Evolutionary conservation across 2,113 vertebrate genomes (phyloP), one percentile per base, ranked within the genome.

Genomic region (Oryzias melastigma): DNA sequence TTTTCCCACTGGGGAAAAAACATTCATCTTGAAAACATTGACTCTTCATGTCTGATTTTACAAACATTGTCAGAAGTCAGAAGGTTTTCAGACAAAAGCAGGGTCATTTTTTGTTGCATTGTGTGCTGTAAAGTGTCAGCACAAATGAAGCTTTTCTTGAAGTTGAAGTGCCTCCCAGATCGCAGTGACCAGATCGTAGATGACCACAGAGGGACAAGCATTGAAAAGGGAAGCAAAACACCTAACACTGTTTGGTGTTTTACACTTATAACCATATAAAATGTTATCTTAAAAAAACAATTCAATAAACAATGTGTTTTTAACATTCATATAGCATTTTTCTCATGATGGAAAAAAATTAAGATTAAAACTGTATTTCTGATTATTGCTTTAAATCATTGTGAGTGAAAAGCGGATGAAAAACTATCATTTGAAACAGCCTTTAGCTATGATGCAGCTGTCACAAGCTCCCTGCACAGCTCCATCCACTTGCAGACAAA

Each of bases 141-240:
- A 50, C 49, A 71, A 62, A 75, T 47, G 41, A 44, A 69, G 65
- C 79, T 82, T 75, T 85, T 85, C 87, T 82, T 77, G 58, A 58
- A 74, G 59, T 44, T 69, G 61, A 52, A 60, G 67, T 77, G 70
- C 67, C 68, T 73, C 70, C 71, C 76, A 78, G 70, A 24, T 77
- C 4, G 61, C 61, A 59, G 46, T 54, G 67, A 81, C 74, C 74
- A 79, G 85, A 83, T 85, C 82, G 76, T 75, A 62, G 76, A 67
- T 18, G 27, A 75, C 65, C 77, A 51, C 41, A 27, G 12, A 71
- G 40, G 68, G 61, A 65, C 82, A 76, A 68, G 76, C 73, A 75
- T 56, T 73, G 67, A 51, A 58, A 59, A 71, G 71, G 18, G 27
- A 58, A 52, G 69, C 49, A 45, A 71, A 65, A 72, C 24, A 47